A percentile compares a stretch with the other conserved stretches of the same genome.
phyloP scores from a whole-genome alignment of 2,797 vertebrate species.

The Galagoides demidoff region DNA sequence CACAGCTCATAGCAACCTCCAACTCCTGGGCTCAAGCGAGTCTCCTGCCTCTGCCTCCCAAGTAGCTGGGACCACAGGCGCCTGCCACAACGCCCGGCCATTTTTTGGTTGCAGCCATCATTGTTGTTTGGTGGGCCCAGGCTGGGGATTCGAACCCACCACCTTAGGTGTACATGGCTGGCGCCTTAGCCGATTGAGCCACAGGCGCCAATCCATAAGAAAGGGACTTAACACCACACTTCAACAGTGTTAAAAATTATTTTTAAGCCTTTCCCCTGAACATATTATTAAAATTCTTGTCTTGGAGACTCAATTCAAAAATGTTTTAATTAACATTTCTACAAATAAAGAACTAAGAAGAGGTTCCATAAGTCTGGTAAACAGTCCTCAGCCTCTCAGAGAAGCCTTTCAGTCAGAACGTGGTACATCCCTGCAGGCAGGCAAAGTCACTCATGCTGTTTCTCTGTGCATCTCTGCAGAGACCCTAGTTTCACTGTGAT shows the following conservation, averaged over 20 bases:
- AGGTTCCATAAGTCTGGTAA: not conserved
- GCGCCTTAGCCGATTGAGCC: too few species aligned
- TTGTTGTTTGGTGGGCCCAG: too few species aligned
- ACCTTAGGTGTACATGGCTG: too few species aligned
- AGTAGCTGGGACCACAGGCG: too few species aligned
- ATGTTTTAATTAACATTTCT: not conserved
- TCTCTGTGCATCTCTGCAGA: not conserved
- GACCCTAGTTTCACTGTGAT: not conserved
- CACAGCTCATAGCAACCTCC: too few species aligned
- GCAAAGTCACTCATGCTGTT: too few species aligned
- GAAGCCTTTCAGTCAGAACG: not conserved
- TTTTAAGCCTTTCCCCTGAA: accelerated
- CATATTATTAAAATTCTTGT: not conserved
- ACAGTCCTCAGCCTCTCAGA: not conserved
- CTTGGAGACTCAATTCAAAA: not conserved
- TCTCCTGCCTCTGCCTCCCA: too few species aligned
- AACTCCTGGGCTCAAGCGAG: too few species aligned
- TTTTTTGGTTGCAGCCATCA: too few species aligned
- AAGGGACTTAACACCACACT: not conserved
- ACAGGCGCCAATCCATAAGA: too few species aligned
- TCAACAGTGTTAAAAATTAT: not conserved
- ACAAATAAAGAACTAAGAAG: not conserved
- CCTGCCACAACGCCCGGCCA: too few species aligned
- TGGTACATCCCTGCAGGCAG: accelerated
- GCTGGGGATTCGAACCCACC: too few species aligned